Percentiles rank a stretch among this genome's conserved stretches.
Conservation (phyloP, 2,888 invertebrate species). For the Aphrophora alni region DNA sequence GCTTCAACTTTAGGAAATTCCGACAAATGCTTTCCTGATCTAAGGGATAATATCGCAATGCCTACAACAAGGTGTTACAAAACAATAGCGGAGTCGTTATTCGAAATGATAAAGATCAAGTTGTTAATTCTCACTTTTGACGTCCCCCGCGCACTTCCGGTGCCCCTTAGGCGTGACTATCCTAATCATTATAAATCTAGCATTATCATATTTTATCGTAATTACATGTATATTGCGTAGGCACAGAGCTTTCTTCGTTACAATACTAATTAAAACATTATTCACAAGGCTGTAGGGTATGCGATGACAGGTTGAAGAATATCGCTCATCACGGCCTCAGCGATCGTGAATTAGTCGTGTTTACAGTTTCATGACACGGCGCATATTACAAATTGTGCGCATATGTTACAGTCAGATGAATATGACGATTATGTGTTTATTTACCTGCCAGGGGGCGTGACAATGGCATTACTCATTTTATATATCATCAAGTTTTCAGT, state of each 20-base stretch:
- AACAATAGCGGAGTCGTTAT: neutral
- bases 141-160: neutral
- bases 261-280: conserved; percentile 2
- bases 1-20: neutral
- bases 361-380: neutral
- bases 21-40: neutral
- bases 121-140: neutral
- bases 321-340: neutral
- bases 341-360: too few species aligned
- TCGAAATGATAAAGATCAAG: neutral
- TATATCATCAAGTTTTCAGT: neutral
- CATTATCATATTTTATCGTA: conserved; percentile 1
- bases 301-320: neutral
- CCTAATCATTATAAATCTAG: conserved; percentile 1
- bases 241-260: neutral
- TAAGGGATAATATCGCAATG: neutral
- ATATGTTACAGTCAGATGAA: neutral
- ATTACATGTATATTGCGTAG: neutral
- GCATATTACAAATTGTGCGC: neutral
- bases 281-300: neutral
- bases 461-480: neutral
- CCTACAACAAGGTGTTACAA: neutral
- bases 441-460: neutral
- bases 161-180: neutral
- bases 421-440: conserved; percentile 9